Conservation (phyloP, 2,888 invertebrate genomes). For the Tetrapedia diversipes region DNA sequence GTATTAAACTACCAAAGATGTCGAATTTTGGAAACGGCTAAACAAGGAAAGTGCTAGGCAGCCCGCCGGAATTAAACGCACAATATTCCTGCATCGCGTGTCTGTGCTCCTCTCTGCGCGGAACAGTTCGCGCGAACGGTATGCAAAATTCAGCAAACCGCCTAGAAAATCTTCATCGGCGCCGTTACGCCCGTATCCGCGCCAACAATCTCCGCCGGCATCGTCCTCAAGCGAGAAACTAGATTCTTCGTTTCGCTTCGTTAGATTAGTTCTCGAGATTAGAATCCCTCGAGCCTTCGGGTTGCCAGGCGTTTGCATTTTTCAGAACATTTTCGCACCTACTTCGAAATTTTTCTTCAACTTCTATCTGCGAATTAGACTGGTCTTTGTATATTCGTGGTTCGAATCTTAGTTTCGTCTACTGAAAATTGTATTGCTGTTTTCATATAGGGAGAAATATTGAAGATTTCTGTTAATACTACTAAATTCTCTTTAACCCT, state of each 20-base stretch:
- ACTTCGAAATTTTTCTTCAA: not conserved
- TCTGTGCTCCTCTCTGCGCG: not conserved
- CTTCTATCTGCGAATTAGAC: no score
- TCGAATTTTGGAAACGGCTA: constrained; percentile 8
- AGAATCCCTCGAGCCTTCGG: not conserved
- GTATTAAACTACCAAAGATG: constrained; percentile 1
- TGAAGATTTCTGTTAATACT: no score
- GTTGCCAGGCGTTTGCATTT: not conserved
- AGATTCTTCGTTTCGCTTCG: not conserved
- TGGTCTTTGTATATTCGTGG: no score
- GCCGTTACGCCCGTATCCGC: not conserved
- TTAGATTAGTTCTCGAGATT: constrained; percentile 7
- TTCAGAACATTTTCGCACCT: not conserved
- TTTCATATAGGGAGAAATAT: no score
- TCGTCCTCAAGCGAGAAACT: not conserved
- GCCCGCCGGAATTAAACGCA: not conserved
- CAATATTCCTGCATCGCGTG: not conserved
- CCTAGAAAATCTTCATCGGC: not conserved
- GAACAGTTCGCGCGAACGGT: not conserved
- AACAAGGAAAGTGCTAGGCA: constrained; percentile 4
- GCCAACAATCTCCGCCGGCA: not conserved
- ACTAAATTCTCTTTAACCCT: no score
- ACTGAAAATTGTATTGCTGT: no score
- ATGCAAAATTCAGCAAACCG: constrained; percentile 9
- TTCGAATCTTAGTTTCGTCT: no score